A percentile compares a stretch with the other conserved stretches of the same genome.
Conservation (phyloP, 2,113 vertebrate genomes). For the Neopipo cinnamomea region DNA sequence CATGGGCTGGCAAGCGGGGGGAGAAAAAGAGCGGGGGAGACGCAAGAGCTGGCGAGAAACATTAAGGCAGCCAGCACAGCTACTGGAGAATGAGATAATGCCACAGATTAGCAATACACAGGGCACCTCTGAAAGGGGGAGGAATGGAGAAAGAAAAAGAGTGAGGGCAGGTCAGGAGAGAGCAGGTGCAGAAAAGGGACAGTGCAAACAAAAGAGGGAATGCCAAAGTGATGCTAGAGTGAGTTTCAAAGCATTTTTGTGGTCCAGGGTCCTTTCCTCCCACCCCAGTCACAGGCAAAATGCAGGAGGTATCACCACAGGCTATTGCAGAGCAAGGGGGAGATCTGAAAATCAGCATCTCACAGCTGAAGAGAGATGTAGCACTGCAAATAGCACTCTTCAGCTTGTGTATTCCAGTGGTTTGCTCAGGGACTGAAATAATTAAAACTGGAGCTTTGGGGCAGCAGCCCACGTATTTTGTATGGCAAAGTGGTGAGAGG, state of each 20-base stretch:
- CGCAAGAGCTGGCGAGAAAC: slow-evolving; percentile 25
- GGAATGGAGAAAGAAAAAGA: neutral
- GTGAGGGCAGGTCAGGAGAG: neutral
- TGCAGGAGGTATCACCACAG: neutral
- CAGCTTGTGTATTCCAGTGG: neutral
- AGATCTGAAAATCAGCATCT: neutral
- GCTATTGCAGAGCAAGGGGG: neutral
- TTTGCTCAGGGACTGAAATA: neutral
- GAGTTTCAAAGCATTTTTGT: slow-evolving; percentile 1
- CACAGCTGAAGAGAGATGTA: neutral
- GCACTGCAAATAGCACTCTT: neutral
- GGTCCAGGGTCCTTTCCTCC: neutral
- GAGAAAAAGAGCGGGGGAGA: neutral
- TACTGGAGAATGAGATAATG: slow-evolving; percentile 38
- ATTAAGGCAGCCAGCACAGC: neutral
- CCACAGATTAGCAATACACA: slow-evolving; percentile 38
- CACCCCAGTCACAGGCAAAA: neutral
- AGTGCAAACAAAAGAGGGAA: neutral
- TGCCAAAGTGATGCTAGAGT: neutral
- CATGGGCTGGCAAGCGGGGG: neutral
- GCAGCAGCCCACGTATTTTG: neutral
- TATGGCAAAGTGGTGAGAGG: neutral
- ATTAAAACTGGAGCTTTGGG: neutral
- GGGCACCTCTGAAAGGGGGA: neutral
- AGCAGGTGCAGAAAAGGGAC: neutral